phyloP scores from a whole-genome alignment of 2,797 vertebrate genomes.

The Bovichtus variegatus region DNA sequence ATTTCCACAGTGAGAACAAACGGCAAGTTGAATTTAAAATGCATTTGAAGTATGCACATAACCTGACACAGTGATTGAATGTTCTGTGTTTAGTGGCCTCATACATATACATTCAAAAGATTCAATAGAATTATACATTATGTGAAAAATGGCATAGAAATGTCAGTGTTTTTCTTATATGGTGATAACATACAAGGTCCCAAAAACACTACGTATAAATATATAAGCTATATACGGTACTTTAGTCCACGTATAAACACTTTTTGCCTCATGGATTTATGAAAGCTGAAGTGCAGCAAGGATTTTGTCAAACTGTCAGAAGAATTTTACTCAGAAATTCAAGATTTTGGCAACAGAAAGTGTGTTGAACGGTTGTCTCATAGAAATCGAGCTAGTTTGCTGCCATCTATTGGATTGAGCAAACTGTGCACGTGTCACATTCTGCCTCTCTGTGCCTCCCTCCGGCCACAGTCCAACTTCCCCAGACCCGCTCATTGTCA shows the following conservation, averaged over 20 bases:
- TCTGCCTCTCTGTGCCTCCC: not conserved
- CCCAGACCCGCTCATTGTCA: not conserved
- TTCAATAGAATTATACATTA: not conserved
- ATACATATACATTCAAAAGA: too few relatives aligned
- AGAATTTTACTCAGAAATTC: not conserved
- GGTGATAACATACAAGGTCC: not conserved
- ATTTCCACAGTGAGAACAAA: not conserved
- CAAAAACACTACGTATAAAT: too few relatives aligned
- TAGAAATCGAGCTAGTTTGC: conserved; percentile 13
- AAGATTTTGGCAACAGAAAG: not conserved
- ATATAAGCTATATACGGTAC: not conserved
- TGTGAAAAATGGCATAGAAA: too few relatives aligned
- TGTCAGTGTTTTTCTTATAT: too few relatives aligned
- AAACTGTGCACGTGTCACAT: not conserved
- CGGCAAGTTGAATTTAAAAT: not conserved
- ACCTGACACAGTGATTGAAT: not conserved
- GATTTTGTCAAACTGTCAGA: not conserved
- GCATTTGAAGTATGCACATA: not conserved
- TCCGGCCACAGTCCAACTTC: not conserved
- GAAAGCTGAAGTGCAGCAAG: not conserved
- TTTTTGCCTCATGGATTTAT: not conserved
- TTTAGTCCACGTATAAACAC: not conserved
- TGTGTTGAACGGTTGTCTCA: not conserved
- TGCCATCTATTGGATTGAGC: conserved; percentile 5
- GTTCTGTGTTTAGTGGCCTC: not conserved